phyloP scores from a whole-genome alignment of 2,797 vertebrate species.

The Echeneis naucrates region DNA sequence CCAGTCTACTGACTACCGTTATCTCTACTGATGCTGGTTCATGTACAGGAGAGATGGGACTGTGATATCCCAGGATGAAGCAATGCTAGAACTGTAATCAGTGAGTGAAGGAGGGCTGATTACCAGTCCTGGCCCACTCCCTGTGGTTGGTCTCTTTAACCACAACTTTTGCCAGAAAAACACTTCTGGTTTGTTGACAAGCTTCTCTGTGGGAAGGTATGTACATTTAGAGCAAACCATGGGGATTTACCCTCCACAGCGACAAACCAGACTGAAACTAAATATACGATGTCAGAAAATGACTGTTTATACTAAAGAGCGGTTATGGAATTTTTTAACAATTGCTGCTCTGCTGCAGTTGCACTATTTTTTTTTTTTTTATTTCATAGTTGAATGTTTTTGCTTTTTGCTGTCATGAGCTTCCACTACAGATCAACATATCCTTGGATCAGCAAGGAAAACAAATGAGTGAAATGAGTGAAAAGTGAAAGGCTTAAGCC shows the following conservation, averaged over 20 bases:
- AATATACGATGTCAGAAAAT: conserved; percentile 38
- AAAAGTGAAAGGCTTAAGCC: background rate
- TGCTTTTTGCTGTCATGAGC: conserved; percentile 4
- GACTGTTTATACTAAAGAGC: conserved; percentile 29
- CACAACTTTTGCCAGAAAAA: conserved; percentile 67
- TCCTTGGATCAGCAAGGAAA: background rate
- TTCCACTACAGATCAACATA: background rate
- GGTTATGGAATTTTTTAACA: conserved; percentile 41
- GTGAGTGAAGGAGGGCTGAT: conserved; percentile 53
- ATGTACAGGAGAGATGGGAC: background rate
- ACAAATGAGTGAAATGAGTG: background rate
- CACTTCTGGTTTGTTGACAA: conserved; percentile 71
- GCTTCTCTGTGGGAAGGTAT: conserved; percentile 56
- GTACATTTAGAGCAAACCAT: conserved; percentile 50
- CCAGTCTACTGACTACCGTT: conserved; percentile 1
- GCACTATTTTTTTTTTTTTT: conserved; percentile 19
- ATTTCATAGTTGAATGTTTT: background rate
- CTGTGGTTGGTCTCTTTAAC: conserved; percentile 65
- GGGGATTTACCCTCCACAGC: conserved; percentile 61
- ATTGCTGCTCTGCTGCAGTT: conserved; percentile 23
- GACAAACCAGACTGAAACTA: conserved; percentile 31
- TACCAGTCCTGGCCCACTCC: conserved; percentile 54
- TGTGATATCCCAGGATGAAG: conserved; percentile 19
- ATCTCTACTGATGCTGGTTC: conserved; percentile 17
- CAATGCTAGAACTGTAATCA: conserved; percentile 49